Evolutionary conservation across 2,113 vertebrate genomes (phyloP).

Genomic region (Myotis yumanensis): DNA sequence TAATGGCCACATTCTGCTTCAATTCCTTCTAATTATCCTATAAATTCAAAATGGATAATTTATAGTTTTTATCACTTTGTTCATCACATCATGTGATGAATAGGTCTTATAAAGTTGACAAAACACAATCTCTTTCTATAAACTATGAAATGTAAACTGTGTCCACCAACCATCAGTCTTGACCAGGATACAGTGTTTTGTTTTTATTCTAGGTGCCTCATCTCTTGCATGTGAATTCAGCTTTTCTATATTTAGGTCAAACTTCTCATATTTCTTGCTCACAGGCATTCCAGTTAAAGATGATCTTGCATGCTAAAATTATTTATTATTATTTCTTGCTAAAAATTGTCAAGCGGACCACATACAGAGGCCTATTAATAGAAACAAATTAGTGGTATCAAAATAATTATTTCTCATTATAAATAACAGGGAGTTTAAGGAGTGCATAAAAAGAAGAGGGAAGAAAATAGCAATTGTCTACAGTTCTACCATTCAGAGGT

Average conservation of each 20-base stretch:
- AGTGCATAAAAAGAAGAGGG: constrained; percentile 36
- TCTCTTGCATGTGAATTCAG: constrained; percentile 50
- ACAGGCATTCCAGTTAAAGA: constrained; percentile 41
- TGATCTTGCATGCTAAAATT: constrained; percentile 58
- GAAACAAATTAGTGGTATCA: constrained; percentile 57
- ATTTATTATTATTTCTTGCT: constrained; percentile 69
- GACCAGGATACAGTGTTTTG: background rate
- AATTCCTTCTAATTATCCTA: background rate
- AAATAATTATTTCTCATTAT: constrained; percentile 64
- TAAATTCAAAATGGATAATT: background rate
- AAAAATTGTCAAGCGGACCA: constrained; percentile 52
- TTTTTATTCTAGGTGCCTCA: constrained; percentile 47
- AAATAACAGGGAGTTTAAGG: constrained; percentile 47
- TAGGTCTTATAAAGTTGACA: background rate
- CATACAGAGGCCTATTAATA: constrained; percentile 47
- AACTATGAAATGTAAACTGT: background rate
- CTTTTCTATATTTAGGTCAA: constrained; percentile 58
- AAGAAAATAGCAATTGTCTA: constrained; percentile 13
- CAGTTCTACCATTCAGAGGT: background rate
- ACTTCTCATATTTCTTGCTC: constrained; percentile 58
- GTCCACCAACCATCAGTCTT: background rate
- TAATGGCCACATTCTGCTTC: background rate
- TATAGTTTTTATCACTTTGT: background rate
- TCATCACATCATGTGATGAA: background rate
- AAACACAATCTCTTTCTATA: background rate